Evolutionary conservation across 2,797 vertebrate species (phyloP).

Genomic region (Cottoperca gobio): DNA sequence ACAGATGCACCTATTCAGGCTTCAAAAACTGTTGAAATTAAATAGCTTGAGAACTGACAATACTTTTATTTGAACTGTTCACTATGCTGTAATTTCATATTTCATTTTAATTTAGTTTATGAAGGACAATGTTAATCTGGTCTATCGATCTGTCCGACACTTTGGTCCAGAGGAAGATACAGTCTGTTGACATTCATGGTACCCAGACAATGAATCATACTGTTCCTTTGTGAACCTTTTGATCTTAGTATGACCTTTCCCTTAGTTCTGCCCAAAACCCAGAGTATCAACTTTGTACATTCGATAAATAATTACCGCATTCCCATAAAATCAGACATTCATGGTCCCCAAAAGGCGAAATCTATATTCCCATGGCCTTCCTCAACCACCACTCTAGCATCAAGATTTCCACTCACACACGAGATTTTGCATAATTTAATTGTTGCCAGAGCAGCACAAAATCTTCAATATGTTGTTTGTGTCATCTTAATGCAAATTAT

Average conservation of each 20-base stretch:
- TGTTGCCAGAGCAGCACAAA: slow-evolving; percentile 1
- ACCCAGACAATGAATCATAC: background rate
- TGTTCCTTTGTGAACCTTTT: background rate
- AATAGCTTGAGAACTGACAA: background rate
- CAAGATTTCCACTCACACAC: background rate
- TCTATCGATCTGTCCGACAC: background rate
- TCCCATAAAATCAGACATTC: background rate
- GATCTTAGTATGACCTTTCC: background rate
- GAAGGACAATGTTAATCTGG: background rate
- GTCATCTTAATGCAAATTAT: background rate
- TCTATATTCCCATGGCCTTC: background rate
- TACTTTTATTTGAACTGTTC: too few relatives aligned
- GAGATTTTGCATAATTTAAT: background rate
- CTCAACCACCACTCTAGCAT: background rate
- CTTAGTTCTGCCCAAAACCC: background rate
- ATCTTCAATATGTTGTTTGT: background rate
- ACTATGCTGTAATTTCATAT: background rate
- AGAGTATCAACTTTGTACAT: background rate
- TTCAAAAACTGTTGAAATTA: background rate
- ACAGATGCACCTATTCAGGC: background rate
- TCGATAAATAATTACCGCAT: background rate
- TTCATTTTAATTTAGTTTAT: background rate
- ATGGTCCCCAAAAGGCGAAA: background rate
- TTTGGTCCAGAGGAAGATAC: background rate
- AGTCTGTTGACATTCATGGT: background rate